Base-by-base conservation (phyloP, 2,888 invertebrate genomes). In the Xanthorhoe spadicearia region DNA sequence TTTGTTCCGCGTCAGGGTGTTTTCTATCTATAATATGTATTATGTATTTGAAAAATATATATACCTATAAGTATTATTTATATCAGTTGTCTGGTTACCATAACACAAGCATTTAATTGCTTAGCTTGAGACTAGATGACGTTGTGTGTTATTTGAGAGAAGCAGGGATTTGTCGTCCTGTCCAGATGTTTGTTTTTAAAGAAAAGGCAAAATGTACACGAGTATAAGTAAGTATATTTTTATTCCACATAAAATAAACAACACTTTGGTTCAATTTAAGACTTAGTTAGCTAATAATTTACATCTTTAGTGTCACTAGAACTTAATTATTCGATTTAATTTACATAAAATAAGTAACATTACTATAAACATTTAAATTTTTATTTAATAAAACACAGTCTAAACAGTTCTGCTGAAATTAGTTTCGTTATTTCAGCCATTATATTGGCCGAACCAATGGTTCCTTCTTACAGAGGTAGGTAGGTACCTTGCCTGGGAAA, bases 201-300 rank as follows among this genome's bases (percentile, higher is more conserved):
- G 7, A 55, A 58, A 55, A 68, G n/a, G 69, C 28, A 32, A 53
- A 50, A 28, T 50, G 1, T 43, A 13, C 3, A 13, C 3, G 13
- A 13, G 10, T 38, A 2, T 38, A 38, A 13, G 38, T 38, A 43
- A 13, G 13, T 43, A 43, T 43, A 38, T 43, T 55, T 66, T 80
- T 81, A 78, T 87, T 77, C 81, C 82, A 79, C 80, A 83, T 58
- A 59, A 48, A 48, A 81, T 83, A 86, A 85, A 85, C 84, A 88
- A 85, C 87, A 88, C 91, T 91, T 91, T 91, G 91, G 91, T 90
- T 90, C 87, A 85, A 83, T 86, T 84, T 83, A 83, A 84, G 79
- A 82, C 78, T 75, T 70, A 66, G 56, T 71, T 74, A 75, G 67
- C 72, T 78, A 81, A 83, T 84, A 84, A 86, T 86, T 85, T 85